Evolutionary conservation across 1,140 invertebrate species (phyloP).

Genomic region (Bombus sibiricus): DNA sequence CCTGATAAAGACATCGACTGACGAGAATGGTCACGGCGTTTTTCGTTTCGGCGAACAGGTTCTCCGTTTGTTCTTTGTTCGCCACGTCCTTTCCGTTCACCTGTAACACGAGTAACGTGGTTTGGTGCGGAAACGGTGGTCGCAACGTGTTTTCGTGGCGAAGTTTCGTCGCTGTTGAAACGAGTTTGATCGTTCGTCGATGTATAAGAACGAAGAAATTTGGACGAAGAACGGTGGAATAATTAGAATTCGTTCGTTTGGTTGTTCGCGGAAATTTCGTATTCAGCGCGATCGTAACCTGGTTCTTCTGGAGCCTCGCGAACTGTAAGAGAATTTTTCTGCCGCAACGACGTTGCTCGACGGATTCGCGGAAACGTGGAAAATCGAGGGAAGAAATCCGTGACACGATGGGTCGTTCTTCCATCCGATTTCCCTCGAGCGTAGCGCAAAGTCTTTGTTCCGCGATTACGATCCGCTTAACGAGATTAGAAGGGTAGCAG

Average conservation of each 20-base stretch:
- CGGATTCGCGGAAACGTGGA: background rate
- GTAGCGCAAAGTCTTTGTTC: slow-evolving; percentile 12
- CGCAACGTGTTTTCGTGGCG: background rate
- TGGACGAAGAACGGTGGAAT: too few species aligned
- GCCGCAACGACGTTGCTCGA: background rate
- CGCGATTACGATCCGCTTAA: slow-evolving; percentile 67
- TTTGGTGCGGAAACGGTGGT: background rate
- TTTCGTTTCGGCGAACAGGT: slow-evolving; percentile 83
- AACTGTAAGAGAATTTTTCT: background rate
- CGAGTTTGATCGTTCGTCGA: too few species aligned
- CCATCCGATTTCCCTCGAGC: slow-evolving; percentile 46
- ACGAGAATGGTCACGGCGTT: slow-evolving; percentile 84
- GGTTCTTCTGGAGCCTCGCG: background rate
- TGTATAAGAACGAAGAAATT: too few species aligned
- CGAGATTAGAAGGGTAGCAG: slow-evolving; percentile 57
- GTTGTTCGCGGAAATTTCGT: too few species aligned
- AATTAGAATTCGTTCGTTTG: too few species aligned
- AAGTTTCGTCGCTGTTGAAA: too few species aligned
- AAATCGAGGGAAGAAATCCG: slow-evolving; percentile 14
- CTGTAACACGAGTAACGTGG: slow-evolving; percentile 60
- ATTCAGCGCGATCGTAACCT: background rate
- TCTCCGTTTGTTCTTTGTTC: slow-evolving; percentile 84
- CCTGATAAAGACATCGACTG: slow-evolving; percentile 84
- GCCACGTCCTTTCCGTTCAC: slow-evolving; percentile 84
- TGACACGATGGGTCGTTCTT: slow-evolving; percentile 11